Evolutionary conservation across 2,113 vertebrate genomes (phyloP), one percentile per base, ranked within the genome.

Genomic region (Pterophyllum scalare): DNA sequence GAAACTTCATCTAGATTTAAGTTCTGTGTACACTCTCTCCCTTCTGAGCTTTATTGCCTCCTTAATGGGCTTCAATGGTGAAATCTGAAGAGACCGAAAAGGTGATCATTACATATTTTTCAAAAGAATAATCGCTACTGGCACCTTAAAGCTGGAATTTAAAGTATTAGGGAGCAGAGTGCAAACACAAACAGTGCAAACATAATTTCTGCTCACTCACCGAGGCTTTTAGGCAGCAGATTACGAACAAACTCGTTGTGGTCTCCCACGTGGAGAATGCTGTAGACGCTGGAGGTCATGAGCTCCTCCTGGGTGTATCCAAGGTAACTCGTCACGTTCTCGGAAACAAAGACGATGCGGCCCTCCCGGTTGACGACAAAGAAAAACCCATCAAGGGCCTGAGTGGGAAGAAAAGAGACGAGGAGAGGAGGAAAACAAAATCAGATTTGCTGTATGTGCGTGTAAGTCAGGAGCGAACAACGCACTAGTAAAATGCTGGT

Each of bases 281-380:
- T 99, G 96, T 99, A 99, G 77, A 99, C 97, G 1, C 98, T 99
- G 40, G 97, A 98, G 87, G 97, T 97, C 97, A 99, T 98, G 79
- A 99, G 96, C 95, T 99, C 98, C 89, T 98, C 97, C 93, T 99
- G 98, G 86, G 95, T 94, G 84, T 99, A 99, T 54, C 98, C 97
- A 81, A 99, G 96, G 94, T 98, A 99, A 88, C 96, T 91, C 17
- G 95, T 97, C 89, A 99, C 98, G 11, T 99, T 99, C 93, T 98
- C 97, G 0, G 98, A 99, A 33, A 99, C 97, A 4, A 99, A 99
- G 78, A 99, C 97, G 14, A 99, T 97, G 85, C 97, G 97, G 12
- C 98, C 98, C 93, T 99, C 98, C 0, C 97, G 96, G 92, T 99
- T 99, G 79, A 98, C 98, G 24, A 98, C 98, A 3, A 99, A 99